Base-by-base conservation (phyloP, 2,113 vertebrate genomes). In the Chunga burmeisteri region DNA sequence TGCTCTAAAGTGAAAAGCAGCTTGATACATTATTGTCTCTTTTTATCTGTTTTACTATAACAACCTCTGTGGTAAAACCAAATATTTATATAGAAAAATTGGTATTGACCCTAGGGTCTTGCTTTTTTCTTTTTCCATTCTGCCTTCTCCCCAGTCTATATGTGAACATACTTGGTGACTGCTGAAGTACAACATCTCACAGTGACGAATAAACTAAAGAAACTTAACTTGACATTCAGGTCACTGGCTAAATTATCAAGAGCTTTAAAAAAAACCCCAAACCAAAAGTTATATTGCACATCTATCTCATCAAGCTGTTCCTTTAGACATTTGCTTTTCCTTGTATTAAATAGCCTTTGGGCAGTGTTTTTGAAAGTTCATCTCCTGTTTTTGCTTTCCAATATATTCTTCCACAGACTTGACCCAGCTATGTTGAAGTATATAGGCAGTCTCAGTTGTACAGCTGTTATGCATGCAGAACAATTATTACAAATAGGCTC, bases 51-150 rank as follows among this genome's bases (percentile, higher is more conserved):
- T 78, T 78, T 42, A n/a, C 7, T 47, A 4, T 65, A 81, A 16
- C 15, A 46, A 4, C 2, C 3, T 88, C 30, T 42, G 6, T 25
- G 32, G 30, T 71, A 14, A 85, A 83, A 83, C 16, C 3, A 36
- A 38, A 17, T 44, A 17, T 9, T 75, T 34, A 14, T 23, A 4
- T 10, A 15, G 38, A n/a, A 62, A 83, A 72, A 40, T 3, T 19
- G 16, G 12, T 53, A 7, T 17, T 78, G 6, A n/a, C 5, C 2
- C 3, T 29, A 22, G 0, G 1, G 14, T 67, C 46, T 75, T 22
- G 4, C 13, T 68, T 63, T 32, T 38, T 29, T 47, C 5, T 27
- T 22, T 38, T 71, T 52, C 7, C 2, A 0, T 53, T 79, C 42
- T 85, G 3, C 7, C 2, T 34, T 40, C 8, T 74, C 17, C 5